These are phyloP conservation scores for Rambutsinella grinnellia DNA, from an alignment of 2,888 invertebrate genomes.

Conservation along the genomic window DNA sequence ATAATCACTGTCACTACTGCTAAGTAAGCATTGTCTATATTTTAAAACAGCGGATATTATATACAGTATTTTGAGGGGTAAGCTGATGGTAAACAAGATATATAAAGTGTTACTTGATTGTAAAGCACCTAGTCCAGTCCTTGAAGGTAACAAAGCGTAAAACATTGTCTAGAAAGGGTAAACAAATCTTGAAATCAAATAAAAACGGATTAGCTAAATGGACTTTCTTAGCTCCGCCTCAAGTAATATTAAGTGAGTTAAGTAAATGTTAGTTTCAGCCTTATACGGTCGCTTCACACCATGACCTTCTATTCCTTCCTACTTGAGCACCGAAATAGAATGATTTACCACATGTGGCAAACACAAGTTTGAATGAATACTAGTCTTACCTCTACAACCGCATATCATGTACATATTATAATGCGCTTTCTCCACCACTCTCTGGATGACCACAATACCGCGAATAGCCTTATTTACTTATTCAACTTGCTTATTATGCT, in stretches of 20 bases:
- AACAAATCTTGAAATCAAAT: conserved; percentile 54
- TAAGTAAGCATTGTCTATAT: no score
- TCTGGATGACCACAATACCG: not conserved
- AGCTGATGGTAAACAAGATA: no score
- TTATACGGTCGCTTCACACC: conserved; percentile 3
- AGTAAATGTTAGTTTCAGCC: conserved; percentile 10
- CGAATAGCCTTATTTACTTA: not conserved
- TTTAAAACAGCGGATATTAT: no score
- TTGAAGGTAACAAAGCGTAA: no score
- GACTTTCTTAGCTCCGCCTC: conserved; percentile 48
- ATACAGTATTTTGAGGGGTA: no score
- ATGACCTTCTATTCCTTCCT: conserved; percentile 8
- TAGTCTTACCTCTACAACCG: conserved; percentile 15
- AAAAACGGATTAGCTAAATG: conserved; percentile 53
- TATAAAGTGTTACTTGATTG: no score
- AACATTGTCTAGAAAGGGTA: conserved; percentile 36
- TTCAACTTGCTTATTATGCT: not conserved
- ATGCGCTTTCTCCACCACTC: conserved; percentile 3
- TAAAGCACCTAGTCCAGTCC: no score
- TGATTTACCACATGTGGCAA: conserved; percentile 8
- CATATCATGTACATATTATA: no score
- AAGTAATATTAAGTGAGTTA: conserved; percentile 34
- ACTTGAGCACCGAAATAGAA: not conserved
- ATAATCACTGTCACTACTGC: no score
- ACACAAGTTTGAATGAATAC: conserved; percentile 2